Percentiles rank a stretch among this genome's conserved stretches.
phyloP scores from a whole-genome alignment of 2,888 invertebrate genomes.

The Sesia bembeciformis region DNA sequence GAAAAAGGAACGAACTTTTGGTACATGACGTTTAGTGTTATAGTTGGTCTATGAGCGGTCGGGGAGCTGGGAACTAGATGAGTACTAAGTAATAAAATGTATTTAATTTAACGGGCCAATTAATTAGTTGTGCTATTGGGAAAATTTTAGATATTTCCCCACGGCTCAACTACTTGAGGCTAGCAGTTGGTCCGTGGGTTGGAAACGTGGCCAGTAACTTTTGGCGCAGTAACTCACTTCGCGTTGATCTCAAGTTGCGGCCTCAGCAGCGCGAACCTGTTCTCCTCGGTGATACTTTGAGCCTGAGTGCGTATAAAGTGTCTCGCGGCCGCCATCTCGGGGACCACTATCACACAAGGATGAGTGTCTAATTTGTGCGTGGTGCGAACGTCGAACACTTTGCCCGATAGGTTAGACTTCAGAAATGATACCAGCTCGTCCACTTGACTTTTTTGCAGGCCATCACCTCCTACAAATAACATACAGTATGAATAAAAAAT shows the following conservation, averaged over 20 bases:
- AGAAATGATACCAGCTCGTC: conserved; percentile 87
- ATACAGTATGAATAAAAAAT: too few species aligned
- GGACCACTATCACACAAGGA: conserved; percentile 95
- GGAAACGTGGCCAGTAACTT: too few species aligned
- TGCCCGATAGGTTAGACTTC: conserved; percentile 82
- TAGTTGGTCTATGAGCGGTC: too few species aligned
- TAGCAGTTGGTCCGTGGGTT: too few species aligned
- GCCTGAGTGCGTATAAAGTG: conserved; percentile 95
- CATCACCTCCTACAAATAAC: conserved; percentile 65
- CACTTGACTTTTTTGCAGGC: conserved; percentile 82
- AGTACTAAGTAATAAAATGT: too few species aligned
- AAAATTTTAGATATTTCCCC: too few species aligned
- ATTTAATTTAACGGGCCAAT: too few species aligned
- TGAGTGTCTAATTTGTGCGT: conserved; percentile 90
- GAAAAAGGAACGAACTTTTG: too few species aligned
- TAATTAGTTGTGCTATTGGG: too few species aligned
- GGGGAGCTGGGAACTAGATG: too few species aligned
- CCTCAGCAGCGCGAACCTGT: conserved; percentile 88
- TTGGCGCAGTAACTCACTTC: conserved; percentile 71
- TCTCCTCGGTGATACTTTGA: conserved; percentile 86
- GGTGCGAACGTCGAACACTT: conserved; percentile 87
- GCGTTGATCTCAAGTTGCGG: conserved; percentile 96
- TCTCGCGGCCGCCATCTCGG: conserved; percentile 97
- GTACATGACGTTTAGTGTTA: too few species aligned
- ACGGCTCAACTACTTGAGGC: too few species aligned